These are phyloP conservation scores for Pelvicachromis taeniatus DNA, from an alignment of 2,113 vertebrate genomes.

Conservation along the genomic window DNA sequence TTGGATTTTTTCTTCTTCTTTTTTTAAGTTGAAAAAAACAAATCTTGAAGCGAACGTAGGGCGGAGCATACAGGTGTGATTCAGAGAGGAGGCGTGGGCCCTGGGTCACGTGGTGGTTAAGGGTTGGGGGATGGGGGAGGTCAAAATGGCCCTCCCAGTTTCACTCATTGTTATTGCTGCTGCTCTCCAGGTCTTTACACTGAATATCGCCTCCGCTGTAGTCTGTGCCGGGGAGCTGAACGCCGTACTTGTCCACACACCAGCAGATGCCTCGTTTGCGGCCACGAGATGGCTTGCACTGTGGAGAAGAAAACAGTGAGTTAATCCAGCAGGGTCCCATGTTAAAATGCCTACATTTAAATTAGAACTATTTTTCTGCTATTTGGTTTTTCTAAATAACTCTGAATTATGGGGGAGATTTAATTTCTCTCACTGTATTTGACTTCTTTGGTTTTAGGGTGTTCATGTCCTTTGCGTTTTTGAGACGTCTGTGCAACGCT, in stretches of 20 bases:
- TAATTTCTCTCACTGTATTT: background rate
- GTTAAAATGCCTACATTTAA: background rate
- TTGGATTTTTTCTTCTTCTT: constrained; percentile 29
- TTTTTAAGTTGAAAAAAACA: constrained; percentile 25
- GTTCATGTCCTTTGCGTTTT: background rate
- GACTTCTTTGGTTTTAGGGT: background rate
- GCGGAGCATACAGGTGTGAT: constrained; percentile 66
- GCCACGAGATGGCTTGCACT: constrained; percentile 98
- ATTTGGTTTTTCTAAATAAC: background rate
- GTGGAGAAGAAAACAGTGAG: background rate
- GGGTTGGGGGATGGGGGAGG: background rate
- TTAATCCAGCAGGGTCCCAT: background rate
- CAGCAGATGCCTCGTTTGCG: constrained; percentile 96
- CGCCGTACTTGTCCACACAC: constrained; percentile 97
- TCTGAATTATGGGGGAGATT: background rate
- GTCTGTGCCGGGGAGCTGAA: constrained; percentile 92
- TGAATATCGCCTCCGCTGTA: constrained; percentile 90
- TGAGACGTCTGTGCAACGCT: background rate
- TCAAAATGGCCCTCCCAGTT: constrained; percentile 19
- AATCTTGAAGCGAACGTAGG: constrained; percentile 69
- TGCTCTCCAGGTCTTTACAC: constrained; percentile 93
- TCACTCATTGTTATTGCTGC: constrained; percentile 87
- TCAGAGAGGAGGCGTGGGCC: constrained; percentile 74
- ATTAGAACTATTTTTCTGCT: background rate
- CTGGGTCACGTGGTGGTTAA: constrained; percentile 64